These are phyloP conservation scores for Platyscapa corneri DNA, from an alignment of 1,140 invertebrate species.

Conservation along the genomic window DNA sequence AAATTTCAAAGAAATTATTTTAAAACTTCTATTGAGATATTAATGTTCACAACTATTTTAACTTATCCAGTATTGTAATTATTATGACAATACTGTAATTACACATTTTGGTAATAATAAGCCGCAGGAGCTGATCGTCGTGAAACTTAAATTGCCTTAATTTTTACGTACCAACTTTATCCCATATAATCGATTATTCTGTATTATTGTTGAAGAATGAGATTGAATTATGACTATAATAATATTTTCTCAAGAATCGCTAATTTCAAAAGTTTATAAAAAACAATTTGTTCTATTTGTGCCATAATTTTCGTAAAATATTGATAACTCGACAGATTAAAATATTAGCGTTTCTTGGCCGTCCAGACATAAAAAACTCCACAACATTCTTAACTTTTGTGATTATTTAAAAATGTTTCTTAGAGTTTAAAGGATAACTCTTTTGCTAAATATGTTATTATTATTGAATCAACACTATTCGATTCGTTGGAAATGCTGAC, in stretches of 20 bases:
- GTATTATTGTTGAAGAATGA: background rate
- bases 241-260: background rate
- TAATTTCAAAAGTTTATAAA: background rate
- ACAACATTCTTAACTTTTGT: background rate
- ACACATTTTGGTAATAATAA: background rate
- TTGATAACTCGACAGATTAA: background rate
- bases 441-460: background rate
- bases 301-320: background rate
- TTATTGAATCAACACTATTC: background rate
- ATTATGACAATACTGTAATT: conserved; percentile 17
- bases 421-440: background rate
- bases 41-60: background rate
- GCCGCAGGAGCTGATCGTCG: background rate
- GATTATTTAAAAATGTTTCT: too few species aligned
- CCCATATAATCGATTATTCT: background rate
- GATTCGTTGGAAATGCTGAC: background rate
- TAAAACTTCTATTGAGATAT: background rate
- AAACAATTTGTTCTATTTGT: background rate
- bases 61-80: background rate
- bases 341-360: background rate
- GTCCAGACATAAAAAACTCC: background rate
- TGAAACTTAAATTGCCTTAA: conserved; percentile 1
- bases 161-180: background rate
- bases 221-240: background rate
- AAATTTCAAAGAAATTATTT: background rate